Evolutionary conservation across 2,888 invertebrate species (phyloP).

Genomic region (Quadroppia sp.): DNA sequence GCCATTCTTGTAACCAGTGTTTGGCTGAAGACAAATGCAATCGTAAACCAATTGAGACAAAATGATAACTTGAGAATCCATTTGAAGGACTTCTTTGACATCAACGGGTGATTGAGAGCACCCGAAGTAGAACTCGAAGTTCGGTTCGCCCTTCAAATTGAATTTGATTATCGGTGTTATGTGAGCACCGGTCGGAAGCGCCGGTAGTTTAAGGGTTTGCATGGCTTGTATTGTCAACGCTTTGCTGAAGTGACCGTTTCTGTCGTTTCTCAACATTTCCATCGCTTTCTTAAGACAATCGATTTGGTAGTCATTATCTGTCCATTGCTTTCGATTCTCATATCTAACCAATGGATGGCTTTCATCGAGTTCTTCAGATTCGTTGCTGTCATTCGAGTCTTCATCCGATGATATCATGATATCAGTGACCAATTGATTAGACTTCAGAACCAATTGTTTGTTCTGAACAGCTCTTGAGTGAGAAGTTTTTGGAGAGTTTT

Average conservation of each 20-base stretch:
- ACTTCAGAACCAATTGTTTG: background rate
- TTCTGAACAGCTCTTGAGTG: background rate
- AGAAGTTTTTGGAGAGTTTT: no score
- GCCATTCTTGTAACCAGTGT: no score
- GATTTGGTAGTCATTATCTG: background rate
- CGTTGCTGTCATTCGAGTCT: background rate
- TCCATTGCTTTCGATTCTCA: background rate
- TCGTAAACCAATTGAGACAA: slow-evolving; percentile 4
- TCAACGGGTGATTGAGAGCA: background rate
- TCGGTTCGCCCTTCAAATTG: slow-evolving; percentile 6
- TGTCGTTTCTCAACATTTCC: slow-evolving; percentile 8
- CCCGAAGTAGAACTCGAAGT: background rate
- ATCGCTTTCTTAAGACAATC: background rate
- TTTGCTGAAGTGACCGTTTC: background rate
- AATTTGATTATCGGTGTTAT: background rate
- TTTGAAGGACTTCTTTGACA: background rate
- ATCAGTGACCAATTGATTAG: background rate
- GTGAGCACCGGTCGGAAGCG: background rate
- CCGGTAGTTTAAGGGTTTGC: background rate
- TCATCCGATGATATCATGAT: slow-evolving; percentile 4
- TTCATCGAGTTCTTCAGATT: slow-evolving; percentile 1
- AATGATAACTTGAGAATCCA: background rate
- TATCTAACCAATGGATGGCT: background rate
- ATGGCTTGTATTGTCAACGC: background rate
- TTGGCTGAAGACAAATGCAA: background rate